Evolutionary conservation across 2,888 invertebrate species (phyloP).

Genomic region (Archips xylosteana): DNA sequence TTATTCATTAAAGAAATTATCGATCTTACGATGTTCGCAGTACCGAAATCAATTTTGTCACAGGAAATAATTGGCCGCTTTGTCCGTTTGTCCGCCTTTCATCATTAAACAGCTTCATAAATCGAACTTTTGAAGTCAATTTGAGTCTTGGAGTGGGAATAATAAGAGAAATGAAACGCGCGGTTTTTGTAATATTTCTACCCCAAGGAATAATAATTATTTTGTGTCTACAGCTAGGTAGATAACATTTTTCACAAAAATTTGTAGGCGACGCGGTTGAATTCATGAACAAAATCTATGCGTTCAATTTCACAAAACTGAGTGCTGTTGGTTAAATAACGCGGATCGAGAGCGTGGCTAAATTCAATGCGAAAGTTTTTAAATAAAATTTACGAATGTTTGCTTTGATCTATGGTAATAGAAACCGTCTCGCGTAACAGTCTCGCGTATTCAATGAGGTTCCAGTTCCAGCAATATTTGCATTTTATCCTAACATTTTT

Average conservation of each 20-base stretch:
- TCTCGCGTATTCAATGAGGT: background rate
- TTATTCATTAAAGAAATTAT: slow-evolving; percentile 8
- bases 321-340: no score
- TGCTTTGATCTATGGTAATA: slow-evolving; percentile 9
- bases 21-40: background rate
- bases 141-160: background rate
- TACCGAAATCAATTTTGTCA: background rate
- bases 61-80: background rate
- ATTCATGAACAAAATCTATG: background rate
- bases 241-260: background rate
- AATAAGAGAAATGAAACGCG: background rate
- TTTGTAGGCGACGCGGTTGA: background rate
- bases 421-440: background rate
- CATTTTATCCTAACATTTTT: background rate
- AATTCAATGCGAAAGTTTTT: slow-evolving; percentile 7
- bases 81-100: background rate
- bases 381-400: slow-evolving; percentile 18
- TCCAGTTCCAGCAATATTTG: background rate
- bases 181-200: no score
- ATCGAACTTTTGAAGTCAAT: no score
- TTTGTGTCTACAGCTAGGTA: background rate
- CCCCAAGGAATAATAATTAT: background rate
- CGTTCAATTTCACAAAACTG: background rate
- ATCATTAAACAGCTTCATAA: background rate
- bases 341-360: background rate